Base-by-base conservation (phyloP, 2,888 invertebrate genomes). In the Hecatera dysodea region DNA sequence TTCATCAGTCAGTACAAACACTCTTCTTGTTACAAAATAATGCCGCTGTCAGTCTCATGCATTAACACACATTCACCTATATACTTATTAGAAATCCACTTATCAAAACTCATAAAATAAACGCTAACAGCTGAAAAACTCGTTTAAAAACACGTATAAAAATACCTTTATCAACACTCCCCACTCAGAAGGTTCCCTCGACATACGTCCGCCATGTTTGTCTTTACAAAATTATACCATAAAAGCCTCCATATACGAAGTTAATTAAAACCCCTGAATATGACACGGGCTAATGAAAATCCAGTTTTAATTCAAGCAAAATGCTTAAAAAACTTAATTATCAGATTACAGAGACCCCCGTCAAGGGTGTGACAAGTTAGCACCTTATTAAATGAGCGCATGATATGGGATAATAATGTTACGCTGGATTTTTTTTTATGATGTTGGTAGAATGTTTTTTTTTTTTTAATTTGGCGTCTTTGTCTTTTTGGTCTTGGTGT, bases 321-420 rank as follows among this genome's bases (percentile, higher is more conserved):
- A 73, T 67, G 81, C 74, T 74, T 82, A 83, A 85, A 83, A 84
- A 84, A 85, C 85, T 83, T 84, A 85, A 84, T 84, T 84, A 85
- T 81, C 75, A 52, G 78, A 69, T 80, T 82, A 82, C 63, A 29
- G 55, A 50, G 67, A 81, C 85, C 84, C 74, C 61, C 53, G 69
- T 84, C 85, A 84, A 1, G 52, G 2, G 42, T 22, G 9, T 83
- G 81, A 81, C 81, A 72, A 63, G 68, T 83, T 83, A 75, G 63
- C 85, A 75, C 84, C 81, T 75, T 75, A 83, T 84, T 85, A 83
- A 70, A 72, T 76, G 63, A 48, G 56, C 39, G 62, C 36, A 65
- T 79, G 78, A 75, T 81, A 81, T 52, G 53, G 78, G 64, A 61
- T 78, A 66, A 81, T 79, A 50, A 81, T 64, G 63, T 67, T 33